Conservation (phyloP, 1,140 invertebrate genomes). For the Penaeus japonicus region DNA sequence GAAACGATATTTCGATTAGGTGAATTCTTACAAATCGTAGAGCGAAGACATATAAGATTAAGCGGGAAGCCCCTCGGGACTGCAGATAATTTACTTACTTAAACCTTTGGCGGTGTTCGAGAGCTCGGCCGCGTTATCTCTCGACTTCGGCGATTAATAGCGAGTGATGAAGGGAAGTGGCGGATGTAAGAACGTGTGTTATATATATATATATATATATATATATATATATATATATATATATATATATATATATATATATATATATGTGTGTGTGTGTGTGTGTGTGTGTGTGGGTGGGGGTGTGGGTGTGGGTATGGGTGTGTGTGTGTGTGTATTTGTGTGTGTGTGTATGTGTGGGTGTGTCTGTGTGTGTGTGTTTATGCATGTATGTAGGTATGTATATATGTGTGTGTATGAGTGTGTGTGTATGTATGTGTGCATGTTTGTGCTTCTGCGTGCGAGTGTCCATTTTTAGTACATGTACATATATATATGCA, state of each 20-base stretch:
- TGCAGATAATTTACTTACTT: no score
- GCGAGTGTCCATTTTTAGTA: no score
- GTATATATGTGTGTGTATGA: not conserved
- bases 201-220: not conserved
- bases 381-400: not conserved
- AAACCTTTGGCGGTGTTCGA: no score
- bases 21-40: no score
- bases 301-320: no score
- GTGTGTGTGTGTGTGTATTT: not conserved
- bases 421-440: not conserved
- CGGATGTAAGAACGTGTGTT: not conserved
- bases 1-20: no score
- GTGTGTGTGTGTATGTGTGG: not conserved
- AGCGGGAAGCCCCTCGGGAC: no score
- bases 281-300: no score
- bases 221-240: not conserved
- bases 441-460: not conserved
- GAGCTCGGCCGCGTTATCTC: no score
- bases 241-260: conserved; percentile 1
- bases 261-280: not conserved
- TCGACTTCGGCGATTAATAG: no score
- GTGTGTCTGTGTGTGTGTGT: not conserved
- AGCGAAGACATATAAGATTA: no score
- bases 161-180: not conserved
- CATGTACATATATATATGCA: not conserved